These are phyloP conservation scores for Ciconia nigra DNA, from an alignment of 2,797 vertebrate genomes.

Conservation along the genomic window DNA sequence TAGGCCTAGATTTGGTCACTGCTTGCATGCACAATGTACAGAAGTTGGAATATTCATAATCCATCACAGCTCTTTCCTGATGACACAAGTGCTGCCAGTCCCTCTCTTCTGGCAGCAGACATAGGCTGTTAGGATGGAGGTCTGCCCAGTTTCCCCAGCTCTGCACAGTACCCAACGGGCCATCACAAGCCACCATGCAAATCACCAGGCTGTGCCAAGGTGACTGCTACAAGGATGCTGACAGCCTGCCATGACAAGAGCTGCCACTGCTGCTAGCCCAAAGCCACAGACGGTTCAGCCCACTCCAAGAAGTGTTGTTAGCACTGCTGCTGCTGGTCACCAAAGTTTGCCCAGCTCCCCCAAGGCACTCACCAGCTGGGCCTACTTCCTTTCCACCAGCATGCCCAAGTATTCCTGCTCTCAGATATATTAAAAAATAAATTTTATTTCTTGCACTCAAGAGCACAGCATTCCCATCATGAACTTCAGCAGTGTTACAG, in stretches of 20 bases:
- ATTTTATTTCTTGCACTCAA: neutral
- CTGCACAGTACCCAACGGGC: rapidly evolving
- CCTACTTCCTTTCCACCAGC: neutral
- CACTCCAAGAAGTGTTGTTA: neutral
- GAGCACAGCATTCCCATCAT: neutral
- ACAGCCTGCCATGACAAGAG: neutral
- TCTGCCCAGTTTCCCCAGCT: neutral
- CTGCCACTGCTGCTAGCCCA: neutral
- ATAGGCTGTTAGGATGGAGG: rapidly evolving
- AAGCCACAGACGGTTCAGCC: neutral
- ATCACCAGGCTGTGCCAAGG: neutral
- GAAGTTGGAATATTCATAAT: neutral
- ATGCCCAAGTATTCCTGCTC: neutral
- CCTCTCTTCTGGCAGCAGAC: neutral
- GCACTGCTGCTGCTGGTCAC: neutral
- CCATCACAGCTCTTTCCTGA: neutral
- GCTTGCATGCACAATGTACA: neutral
- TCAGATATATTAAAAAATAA: neutral
- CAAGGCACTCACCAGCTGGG: neutral
- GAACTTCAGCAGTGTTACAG: neutral
- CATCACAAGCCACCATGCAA: neutral
- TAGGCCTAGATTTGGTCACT: neutral
- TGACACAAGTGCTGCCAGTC: neutral
- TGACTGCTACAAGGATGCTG: neutral
- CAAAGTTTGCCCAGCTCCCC: neutral